A percentile compares a stretch with the other conserved stretches of the same genome.
Evolutionary conservation across 2,888 invertebrate species (phyloP).

Genomic region (Neoitamus cyanurus): DNA sequence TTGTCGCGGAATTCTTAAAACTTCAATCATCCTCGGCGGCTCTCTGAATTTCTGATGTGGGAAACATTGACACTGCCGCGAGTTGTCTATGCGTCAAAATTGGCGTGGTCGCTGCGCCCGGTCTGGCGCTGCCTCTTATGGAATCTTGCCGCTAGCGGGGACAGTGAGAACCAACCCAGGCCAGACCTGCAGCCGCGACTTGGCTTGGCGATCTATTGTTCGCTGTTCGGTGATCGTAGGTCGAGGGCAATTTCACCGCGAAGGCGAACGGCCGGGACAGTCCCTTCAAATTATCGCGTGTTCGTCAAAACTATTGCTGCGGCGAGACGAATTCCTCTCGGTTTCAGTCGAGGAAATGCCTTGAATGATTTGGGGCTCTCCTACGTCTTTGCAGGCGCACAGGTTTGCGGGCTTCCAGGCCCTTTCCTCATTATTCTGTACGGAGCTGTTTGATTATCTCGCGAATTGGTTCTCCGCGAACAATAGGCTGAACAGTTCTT

Average conservation of each 20-base stretch:
- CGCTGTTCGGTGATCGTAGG: background rate
- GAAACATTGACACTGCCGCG: slow-evolving; percentile 4
- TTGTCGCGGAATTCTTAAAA: background rate
- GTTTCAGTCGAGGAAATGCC: slow-evolving; percentile 29
- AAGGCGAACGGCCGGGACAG: background rate
- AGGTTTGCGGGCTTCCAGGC: background rate
- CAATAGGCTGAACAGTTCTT: slow-evolving; percentile 11
- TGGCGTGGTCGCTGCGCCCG: background rate
- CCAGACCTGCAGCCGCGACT: background rate
- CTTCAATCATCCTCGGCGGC: slow-evolving; percentile 23
- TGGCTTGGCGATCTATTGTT: background rate
- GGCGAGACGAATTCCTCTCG: slow-evolving; percentile 19
- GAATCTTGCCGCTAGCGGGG: background rate
- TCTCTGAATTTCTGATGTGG: slow-evolving; percentile 14
- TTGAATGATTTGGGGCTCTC: slow-evolving; percentile 24
- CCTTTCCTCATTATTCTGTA: slow-evolving; percentile 17
- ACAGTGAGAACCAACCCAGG: background rate
- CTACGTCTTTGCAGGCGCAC: background rate
- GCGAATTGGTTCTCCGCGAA: slow-evolving; percentile 24
- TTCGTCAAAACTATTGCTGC: slow-evolving; percentile 3
- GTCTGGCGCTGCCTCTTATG: slow-evolving; percentile 16
- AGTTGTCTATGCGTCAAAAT: slow-evolving; percentile 6
- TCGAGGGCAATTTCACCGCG: background rate
- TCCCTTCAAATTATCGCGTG: slow-evolving; percentile 30
- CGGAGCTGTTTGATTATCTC: slow-evolving; percentile 1